A percentile compares a stretch with the other conserved stretches of the same genome.
Evolutionary conservation across 2,797 vertebrate genomes (phyloP).

Genomic region (Corythornis leucogaster): DNA sequence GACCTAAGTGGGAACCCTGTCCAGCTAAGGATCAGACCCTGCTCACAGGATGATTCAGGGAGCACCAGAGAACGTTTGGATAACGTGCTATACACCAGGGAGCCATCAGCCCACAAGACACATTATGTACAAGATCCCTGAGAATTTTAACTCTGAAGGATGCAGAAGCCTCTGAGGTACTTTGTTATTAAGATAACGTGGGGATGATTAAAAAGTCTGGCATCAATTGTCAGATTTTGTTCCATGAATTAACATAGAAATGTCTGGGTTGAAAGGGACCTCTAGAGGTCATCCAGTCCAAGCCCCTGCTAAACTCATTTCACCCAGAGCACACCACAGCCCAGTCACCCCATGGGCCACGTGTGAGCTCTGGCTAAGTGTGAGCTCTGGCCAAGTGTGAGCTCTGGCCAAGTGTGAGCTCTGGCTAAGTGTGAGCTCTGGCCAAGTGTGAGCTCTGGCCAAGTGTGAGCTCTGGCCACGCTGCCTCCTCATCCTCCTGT

Average conservation of each 20-base stretch:
- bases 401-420: neutral
- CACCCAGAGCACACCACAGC: neutral
- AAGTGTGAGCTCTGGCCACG: neutral
- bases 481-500: neutral
- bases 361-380: neutral
- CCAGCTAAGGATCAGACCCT: neutral
- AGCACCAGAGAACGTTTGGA: neutral
- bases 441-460: neutral
- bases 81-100: neutral
- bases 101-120: neutral
- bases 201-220: neutral
- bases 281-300: too few species aligned
- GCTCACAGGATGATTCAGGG: neutral
- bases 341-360: fast-evolving
- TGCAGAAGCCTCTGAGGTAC: neutral
- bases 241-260: neutral
- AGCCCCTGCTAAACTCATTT: neutral
- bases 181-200: neutral
- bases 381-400: neutral
- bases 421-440: neutral
- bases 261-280: too few species aligned
- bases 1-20: neutral
- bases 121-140: fast-evolving
- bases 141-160: neutral
- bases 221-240: neutral